phyloP scores from a whole-genome alignment of 2,797 vertebrate species.

The Pangasius krempfi region DNA sequence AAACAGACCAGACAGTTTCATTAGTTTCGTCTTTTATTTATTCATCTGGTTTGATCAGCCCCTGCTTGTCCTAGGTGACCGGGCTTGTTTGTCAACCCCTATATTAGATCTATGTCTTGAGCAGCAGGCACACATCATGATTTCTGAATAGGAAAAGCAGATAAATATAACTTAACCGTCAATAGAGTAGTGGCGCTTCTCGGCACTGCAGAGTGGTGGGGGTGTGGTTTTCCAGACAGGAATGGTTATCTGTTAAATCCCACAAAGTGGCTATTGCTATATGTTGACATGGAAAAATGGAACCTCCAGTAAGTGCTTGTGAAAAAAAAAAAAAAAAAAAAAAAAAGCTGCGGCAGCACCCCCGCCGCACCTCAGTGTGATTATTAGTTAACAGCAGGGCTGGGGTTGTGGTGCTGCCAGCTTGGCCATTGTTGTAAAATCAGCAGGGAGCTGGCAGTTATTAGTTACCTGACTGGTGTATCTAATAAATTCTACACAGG shows the following conservation, averaged over 20 bases:
- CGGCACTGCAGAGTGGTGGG: constrained; percentile 11
- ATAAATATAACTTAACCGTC: constrained; percentile 34
- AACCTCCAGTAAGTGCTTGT: background rate
- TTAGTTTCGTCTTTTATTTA: too few relatives aligned
- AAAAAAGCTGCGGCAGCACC: background rate
- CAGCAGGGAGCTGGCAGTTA: constrained; percentile 28
- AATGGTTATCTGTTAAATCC: constrained; percentile 16
- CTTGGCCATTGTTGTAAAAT: constrained; percentile 26
- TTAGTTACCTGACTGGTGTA: constrained; percentile 28
- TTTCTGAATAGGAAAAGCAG: constrained; percentile 14
- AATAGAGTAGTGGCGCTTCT: constrained; percentile 7
- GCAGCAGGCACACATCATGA: background rate
- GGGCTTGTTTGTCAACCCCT: background rate
- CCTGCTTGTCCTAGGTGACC: background rate
- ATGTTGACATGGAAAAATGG: constrained; percentile 4
- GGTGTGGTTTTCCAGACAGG: constrained; percentile 23
- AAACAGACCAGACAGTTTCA: background rate
- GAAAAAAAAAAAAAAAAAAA: background rate
- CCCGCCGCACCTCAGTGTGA: background rate
- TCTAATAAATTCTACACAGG: constrained; percentile 22
- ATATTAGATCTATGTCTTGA: constrained; percentile 18
- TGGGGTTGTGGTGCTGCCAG: constrained; percentile 21
- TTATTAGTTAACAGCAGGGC: constrained; percentile 24
- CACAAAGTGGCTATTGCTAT: constrained; percentile 16
- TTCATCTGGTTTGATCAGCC: too few relatives aligned